Base-by-base conservation (phyloP, 2,113 vertebrate genomes). In the Oreocharis arfaki region DNA sequence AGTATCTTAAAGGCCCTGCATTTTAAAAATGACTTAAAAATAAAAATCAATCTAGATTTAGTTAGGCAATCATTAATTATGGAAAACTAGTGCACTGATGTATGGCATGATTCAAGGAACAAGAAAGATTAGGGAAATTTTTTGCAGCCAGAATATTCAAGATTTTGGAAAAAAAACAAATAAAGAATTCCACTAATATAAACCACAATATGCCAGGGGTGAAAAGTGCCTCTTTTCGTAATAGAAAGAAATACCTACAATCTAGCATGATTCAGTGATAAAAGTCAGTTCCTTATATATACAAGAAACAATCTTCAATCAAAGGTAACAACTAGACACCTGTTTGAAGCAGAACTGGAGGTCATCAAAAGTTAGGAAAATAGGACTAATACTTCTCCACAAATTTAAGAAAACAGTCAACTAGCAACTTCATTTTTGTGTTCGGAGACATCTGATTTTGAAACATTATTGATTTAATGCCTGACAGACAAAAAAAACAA, bases 401-500 rank as follows among this genome's bases (percentile, higher is more conserved):
- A 92, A 91, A 82, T 83, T 92, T 73, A 90, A 94, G 63, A 87
- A 96, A 90, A 28, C 24, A 64, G 21, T 81, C 83, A 94, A 77
- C 59, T 47, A 92, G 76, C 57, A 85, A 82, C 50, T 92, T 85
- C 41, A 47, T 67, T 93, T 95, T 87, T 47, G 67, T 28, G 24
- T 84, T 96, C 82, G 95, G 93, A 83, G 56, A 78, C 44, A 92
- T 65, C 30, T 87, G 94, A 92, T 96, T 96, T 96, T 85, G 90
- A 89, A 96, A 88, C 42, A 87, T 92, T 95, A 94, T 92, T 94
- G 81, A 97, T 96, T 95, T 96, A 93, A 96, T 95, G 57, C 50
- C 82, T 95, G 50, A 67, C 84, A 97, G 56, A 85, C 61, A 80
- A 92, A 92, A 91, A 92, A 92, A 39, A 39, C 35, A 39, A 33